Percentiles rank a stretch among this genome's conserved stretches.
Evolutionary conservation across 2,797 vertebrate species (phyloP).

Genomic region (Oreochromis grahami): DNA sequence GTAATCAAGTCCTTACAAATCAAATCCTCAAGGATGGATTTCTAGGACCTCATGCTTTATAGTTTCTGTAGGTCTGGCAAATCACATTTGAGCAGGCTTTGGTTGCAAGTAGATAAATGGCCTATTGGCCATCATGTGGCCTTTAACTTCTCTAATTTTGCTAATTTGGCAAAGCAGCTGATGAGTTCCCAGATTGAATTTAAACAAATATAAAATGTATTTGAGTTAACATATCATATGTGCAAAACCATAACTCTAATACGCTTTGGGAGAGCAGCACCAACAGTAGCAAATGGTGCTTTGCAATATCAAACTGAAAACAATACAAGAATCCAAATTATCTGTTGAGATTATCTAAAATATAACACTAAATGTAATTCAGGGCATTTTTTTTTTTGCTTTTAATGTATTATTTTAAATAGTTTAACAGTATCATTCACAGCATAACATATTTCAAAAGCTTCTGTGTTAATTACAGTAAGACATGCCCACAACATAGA

Average conservation of each 20-base stretch:
- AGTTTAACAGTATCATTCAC: background rate
- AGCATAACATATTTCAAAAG: background rate
- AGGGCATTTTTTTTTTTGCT: accelerated
- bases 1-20: too few species aligned
- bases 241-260: background rate
- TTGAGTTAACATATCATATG: background rate
- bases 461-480: background rate
- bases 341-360: background rate
- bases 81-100: background rate
- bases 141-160: background rate
- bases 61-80: background rate
- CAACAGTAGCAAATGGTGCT: background rate
- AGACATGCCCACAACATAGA: background rate
- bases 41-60: background rate
- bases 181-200: background rate
- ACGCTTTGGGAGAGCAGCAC: background rate
- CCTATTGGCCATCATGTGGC: background rate
- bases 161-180: background rate
- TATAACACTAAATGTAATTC: background rate
- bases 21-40: background rate
- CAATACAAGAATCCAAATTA: background rate
- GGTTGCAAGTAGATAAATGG: background rate
- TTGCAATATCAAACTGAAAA: background rate
- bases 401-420: background rate
- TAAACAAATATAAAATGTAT: background rate